Conservation (phyloP, 2,797 vertebrate genomes). For the Liparis tanakae region DNA sequence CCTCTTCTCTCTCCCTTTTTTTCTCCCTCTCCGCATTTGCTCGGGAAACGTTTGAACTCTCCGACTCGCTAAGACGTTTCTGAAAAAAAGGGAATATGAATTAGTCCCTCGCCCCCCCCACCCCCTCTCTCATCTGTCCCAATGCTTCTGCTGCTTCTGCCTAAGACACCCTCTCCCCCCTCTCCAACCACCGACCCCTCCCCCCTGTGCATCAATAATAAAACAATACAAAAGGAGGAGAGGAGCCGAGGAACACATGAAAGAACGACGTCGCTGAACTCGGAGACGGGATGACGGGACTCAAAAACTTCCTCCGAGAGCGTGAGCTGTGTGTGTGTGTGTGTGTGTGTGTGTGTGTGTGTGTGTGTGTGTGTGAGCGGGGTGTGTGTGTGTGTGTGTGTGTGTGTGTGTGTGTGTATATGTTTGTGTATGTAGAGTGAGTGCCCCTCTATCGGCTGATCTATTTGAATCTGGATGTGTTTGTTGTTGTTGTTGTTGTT, state of each 20-base stretch:
- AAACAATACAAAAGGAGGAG: conserved; percentile 85
- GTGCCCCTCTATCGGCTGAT: background rate
- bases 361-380: too few species aligned
- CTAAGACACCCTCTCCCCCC: conserved; percentile 42
- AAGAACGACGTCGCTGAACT: conserved; percentile 71
- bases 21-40: conserved; percentile 67
- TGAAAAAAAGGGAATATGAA: conserved; percentile 84
- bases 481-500: too few species aligned
- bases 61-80: conserved; percentile 79
- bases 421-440: background rate
- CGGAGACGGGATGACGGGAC: conserved; percentile 70
- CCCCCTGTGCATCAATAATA: conserved; percentile 83
- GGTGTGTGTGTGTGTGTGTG: too few species aligned
- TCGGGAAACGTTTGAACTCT: conserved; percentile 83
- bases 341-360: too few species aligned
- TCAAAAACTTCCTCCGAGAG: conserved; percentile 69
- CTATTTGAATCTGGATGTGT: too few species aligned
- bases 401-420: too few species aligned
- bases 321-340: background rate
- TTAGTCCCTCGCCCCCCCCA: conserved; percentile 57
- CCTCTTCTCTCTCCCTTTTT: conserved; percentile 60
- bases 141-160: conserved; percentile 74
- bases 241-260: conserved; percentile 81
- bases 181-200: conserved; percentile 56
- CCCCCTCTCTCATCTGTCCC: conserved; percentile 67